A percentile compares a stretch with the other conserved stretches of the same genome.
phyloP scores from a whole-genome alignment of 2,797 vertebrate species.

The Margarornis squamiger region DNA sequence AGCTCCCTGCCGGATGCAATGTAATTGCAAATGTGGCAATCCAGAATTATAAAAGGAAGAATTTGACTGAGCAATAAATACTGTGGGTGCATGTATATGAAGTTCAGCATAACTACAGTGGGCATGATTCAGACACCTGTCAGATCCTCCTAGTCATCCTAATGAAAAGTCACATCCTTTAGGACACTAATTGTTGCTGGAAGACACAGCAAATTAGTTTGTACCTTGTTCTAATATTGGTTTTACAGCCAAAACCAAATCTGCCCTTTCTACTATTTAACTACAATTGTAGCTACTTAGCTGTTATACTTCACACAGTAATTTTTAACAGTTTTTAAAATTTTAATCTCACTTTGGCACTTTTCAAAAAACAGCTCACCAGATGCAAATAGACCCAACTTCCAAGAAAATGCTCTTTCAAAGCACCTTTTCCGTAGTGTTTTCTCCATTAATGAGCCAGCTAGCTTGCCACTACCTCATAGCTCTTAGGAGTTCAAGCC shows the following conservation, averaged over 20 bases:
- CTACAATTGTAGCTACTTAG: not conserved
- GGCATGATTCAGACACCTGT: slow-evolving; percentile 49
- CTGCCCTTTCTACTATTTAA: slow-evolving; percentile 11
- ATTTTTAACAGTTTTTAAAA: not conserved
- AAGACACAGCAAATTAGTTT: slow-evolving; percentile 4
- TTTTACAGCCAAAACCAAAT: slow-evolving; percentile 24
- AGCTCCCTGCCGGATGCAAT: slow-evolving; percentile 33
- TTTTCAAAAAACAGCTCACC: not conserved
- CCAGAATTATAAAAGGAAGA: slow-evolving; percentile 41
- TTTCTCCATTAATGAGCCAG: not conserved
- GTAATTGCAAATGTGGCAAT: slow-evolving; percentile 57
- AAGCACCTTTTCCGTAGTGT: not conserved
- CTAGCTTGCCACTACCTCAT: not conserved
- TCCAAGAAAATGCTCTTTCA: not conserved
- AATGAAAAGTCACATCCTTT: slow-evolving; percentile 58
- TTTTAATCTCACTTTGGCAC: not conserved
- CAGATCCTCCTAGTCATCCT: slow-evolving; percentile 48
- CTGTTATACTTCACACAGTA: not conserved
- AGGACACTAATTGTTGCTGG: slow-evolving; percentile 19
- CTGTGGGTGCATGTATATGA: not conserved
- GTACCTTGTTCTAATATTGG: slow-evolving; percentile 12
- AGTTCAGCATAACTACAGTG: slow-evolving; percentile 4
- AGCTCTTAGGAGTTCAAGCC: not conserved
- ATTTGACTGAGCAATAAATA: slow-evolving; percentile 42
- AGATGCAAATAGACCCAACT: not conserved